A percentile compares a stretch with the other conserved stretches of the same genome.
Evolutionary conservation across 2,888 invertebrate genomes (phyloP).

Genomic region (Pimpla rufipes): DNA sequence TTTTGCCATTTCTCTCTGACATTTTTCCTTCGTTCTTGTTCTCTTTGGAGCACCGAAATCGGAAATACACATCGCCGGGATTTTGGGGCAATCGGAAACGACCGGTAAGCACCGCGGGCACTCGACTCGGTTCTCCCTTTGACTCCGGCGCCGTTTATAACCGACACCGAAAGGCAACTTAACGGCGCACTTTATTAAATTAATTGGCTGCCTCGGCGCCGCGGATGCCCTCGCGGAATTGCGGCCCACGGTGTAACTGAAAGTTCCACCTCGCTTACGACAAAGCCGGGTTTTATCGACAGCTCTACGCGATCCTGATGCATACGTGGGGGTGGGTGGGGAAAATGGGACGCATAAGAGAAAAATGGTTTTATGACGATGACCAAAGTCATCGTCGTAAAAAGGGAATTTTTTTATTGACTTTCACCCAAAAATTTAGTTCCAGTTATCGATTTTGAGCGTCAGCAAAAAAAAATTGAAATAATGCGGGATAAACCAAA

Average conservation of each 20-base stretch:
- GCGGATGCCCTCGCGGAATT: conserved; percentile 70
- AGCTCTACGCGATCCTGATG: not conserved
- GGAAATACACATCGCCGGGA: no score
- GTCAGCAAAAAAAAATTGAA: no score
- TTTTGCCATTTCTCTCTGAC: not conserved
- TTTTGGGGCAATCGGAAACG: conserved; percentile 34
- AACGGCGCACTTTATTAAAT: conserved; percentile 79
- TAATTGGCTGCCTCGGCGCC: conserved; percentile 74
- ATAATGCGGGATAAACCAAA: no score
- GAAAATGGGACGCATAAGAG: no score
- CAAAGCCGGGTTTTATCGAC: conserved; percentile 58
- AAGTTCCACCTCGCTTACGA: conserved; percentile 75
- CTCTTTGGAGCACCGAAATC: no score
- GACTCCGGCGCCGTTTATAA: conserved; percentile 71
- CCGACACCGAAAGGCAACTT: conserved; percentile 73
- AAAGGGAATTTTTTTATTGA: no score
- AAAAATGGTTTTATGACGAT: no score
- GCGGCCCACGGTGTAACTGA: conserved; percentile 70
- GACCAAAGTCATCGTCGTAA: no score
- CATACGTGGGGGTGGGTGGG: no score
- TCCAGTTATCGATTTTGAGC: no score
- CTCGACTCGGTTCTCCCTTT: conserved; percentile 69
- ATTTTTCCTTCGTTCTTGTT: not conserved
- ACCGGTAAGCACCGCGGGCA: conserved; percentile 60
- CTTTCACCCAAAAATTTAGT: no score